Conservation (phyloP, 2,113 vertebrate genomes). For the Ictalurus furcatus region DNA sequence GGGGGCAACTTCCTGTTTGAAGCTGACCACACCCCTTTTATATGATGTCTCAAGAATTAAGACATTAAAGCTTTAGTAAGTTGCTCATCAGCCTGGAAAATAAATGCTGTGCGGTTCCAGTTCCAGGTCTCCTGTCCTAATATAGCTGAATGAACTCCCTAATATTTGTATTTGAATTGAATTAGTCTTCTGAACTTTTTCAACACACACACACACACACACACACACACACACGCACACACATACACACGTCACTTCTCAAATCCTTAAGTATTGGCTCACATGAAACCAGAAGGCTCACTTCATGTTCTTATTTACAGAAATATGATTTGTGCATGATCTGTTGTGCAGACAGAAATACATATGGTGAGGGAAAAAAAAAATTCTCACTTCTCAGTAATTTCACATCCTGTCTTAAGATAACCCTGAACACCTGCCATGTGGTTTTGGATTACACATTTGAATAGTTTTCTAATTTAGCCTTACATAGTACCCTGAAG, state of each 20-base stretch:
- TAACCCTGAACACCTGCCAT: not conserved
- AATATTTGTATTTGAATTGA: not conserved
- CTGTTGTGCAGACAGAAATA: not conserved
- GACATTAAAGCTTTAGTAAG: not conserved
- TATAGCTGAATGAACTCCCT: not conserved
- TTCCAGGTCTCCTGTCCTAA: not conserved
- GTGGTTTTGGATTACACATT: not conserved
- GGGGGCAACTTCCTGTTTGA: not conserved
- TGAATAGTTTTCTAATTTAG: not conserved
- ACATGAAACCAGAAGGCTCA: not conserved
- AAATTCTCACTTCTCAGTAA: not conserved
- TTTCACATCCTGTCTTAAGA: not conserved
- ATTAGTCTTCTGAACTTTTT: not conserved
- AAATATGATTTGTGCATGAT: constrained; percentile 23
- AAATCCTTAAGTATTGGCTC: not conserved
- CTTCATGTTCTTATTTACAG: constrained; percentile 35
- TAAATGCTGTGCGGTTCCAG: not conserved
- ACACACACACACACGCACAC: not conserved
- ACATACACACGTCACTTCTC: not conserved
- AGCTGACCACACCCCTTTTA: not conserved
- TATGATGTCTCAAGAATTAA: not conserved
- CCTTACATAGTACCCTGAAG: not conserved
- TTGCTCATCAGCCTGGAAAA: not conserved
- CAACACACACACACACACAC: not conserved
- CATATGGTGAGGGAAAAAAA: not conserved